Evolutionary conservation across 2,888 invertebrate genomes (phyloP).

Genomic region (Unio delphinus): DNA sequence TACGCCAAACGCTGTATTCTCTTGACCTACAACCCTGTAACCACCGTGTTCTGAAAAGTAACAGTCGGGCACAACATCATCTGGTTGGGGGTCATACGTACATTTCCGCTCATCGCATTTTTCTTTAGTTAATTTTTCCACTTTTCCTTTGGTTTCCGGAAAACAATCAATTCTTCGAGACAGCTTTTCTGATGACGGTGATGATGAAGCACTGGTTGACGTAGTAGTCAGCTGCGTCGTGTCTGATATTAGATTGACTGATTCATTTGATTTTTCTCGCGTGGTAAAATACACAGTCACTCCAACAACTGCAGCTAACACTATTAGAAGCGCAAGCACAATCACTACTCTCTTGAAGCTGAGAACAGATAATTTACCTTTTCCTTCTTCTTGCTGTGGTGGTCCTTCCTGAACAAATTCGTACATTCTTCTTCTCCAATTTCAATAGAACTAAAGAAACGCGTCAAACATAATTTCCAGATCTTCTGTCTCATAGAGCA

Average conservation of each 20-base stretch:
- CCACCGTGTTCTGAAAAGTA: slow-evolving; percentile 34
- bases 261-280: slow-evolving; percentile 14
- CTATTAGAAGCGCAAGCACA: slow-evolving; percentile 18
- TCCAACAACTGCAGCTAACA: slow-evolving; percentile 37
- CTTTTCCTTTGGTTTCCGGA: slow-evolving; percentile 34
- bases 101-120: slow-evolving; percentile 41
- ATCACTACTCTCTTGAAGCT: slow-evolving; percentile 30
- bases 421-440: too few relatives aligned
- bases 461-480: too few relatives aligned
- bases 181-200: slow-evolving; percentile 13
- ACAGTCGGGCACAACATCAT: slow-evolving; percentile 26
- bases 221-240: not conserved
- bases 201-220: not conserved
- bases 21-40: slow-evolving; percentile 24
- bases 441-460: too few relatives aligned
- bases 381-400: not conserved
- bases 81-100: slow-evolving; percentile 15
- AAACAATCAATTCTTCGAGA: slow-evolving; percentile 43
- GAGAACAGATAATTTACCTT: slow-evolving; percentile 3
- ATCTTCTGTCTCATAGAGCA: too few relatives aligned
- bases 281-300: slow-evolving; percentile 34
- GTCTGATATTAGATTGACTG: not conserved
- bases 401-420: slow-evolving; percentile 5
- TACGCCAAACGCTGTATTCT: slow-evolving; percentile 26
- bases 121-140: slow-evolving; percentile 31